Evolutionary conservation across 2,888 invertebrate species (phyloP).

Genomic region (Xanthia icteritia): DNA sequence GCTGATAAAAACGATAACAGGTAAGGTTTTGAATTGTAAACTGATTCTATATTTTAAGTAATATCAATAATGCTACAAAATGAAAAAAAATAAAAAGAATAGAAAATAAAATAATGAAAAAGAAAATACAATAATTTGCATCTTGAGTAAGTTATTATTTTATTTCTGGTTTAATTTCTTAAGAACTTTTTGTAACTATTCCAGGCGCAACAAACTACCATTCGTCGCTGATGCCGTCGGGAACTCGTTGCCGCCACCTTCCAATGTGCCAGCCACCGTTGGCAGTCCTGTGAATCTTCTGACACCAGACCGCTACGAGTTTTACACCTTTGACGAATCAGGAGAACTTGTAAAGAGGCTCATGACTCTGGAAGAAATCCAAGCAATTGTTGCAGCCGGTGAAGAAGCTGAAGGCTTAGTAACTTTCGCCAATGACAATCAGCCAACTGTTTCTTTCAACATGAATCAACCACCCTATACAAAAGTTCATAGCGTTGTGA

Average conservation of each 20-base stretch:
- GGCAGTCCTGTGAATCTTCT: slow-evolving; percentile 95
- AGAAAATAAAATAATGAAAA: background rate
- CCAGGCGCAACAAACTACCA: slow-evolving; percentile 87
- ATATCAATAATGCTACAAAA: background rate
- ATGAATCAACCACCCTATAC: slow-evolving; percentile 91
- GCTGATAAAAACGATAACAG: slow-evolving; percentile 80
- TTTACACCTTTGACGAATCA: slow-evolving; percentile 96
- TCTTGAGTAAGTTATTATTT: background rate
- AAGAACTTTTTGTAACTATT: slow-evolving; percentile 63
- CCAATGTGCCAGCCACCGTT: slow-evolving; percentile 90
- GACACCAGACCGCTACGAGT: slow-evolving; percentile 96
- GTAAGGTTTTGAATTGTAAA: slow-evolving; percentile 62
- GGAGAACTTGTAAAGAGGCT: slow-evolving; percentile 95
- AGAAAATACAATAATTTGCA: background rate
- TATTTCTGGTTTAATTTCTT: slow-evolving; percentile 1
- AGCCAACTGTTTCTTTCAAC: slow-evolving; percentile 86
- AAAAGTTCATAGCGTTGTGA: slow-evolving; percentile 94
- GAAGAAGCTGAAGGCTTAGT: slow-evolving; percentile 92
- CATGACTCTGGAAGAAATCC: slow-evolving; percentile 96
- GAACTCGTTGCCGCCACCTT: slow-evolving; percentile 92
- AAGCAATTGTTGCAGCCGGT: slow-evolving; percentile 95
- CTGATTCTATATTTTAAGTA: background rate
- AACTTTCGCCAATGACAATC: slow-evolving; percentile 87
- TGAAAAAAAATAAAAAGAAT: background rate
- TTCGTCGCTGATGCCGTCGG: slow-evolving; percentile 93